Percentiles rank a stretch among this genome's conserved stretches.
Conservation (phyloP, 2,113 vertebrate species). For the Neodontobutis hainanensis region DNA sequence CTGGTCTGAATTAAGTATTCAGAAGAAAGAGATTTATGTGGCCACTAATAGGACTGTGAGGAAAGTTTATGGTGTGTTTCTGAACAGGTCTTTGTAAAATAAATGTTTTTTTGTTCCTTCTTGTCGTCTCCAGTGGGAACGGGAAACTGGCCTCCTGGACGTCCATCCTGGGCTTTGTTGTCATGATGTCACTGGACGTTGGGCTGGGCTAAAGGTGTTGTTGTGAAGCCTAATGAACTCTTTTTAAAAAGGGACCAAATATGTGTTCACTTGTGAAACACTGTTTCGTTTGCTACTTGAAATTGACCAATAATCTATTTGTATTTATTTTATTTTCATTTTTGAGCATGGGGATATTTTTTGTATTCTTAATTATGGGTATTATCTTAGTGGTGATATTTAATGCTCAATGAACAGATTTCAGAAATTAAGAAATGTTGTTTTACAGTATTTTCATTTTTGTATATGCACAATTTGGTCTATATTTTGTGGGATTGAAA, state of each 20-base stretch:
- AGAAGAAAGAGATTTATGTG: too few relatives aligned
- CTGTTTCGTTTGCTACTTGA: conserved; percentile 32
- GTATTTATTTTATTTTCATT: background rate
- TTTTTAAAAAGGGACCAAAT: conserved; percentile 56
- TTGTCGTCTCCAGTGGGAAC: conserved; percentile 82
- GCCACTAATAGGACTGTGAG: too few relatives aligned
- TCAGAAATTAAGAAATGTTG: background rate
- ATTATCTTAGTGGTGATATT: background rate
- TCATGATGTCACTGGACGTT: conserved; percentile 98
- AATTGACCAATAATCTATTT: background rate
- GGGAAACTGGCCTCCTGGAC: conserved; percentile 95
- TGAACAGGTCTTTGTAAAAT: background rate
- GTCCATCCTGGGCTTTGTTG: conserved; percentile 90
- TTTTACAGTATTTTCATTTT: background rate
- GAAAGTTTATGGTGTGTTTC: too few relatives aligned
- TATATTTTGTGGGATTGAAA: too few relatives aligned
- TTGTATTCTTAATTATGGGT: background rate
- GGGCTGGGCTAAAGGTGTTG: conserved; percentile 85
- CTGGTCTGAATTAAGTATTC: too few relatives aligned
- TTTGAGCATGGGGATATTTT: background rate
- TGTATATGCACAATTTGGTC: too few relatives aligned
- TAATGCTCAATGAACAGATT: too few relatives aligned
- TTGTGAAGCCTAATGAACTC: conserved; percentile 11
- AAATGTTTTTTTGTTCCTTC: background rate
- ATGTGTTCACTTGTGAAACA: conserved; percentile 36